Conservation (phyloP, 2,113 vertebrate species). For the Deroptyus accipitrinus region DNA sequence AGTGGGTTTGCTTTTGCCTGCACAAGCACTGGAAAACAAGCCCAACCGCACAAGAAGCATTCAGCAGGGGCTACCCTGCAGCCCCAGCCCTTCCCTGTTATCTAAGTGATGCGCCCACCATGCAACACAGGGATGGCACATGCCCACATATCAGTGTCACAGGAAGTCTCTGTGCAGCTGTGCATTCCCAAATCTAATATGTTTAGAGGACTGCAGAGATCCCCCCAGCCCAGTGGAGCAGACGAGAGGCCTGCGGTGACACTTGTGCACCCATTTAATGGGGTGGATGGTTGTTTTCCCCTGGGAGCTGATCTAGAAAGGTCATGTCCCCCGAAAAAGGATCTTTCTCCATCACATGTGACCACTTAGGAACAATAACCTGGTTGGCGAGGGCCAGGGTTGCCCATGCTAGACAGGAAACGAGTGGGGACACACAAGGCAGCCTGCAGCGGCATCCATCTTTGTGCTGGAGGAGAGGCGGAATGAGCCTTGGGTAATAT, state of each 20-base stretch:
- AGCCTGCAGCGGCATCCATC: background rate
- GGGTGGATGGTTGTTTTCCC: background rate
- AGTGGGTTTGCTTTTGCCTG: background rate
- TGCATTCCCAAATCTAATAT: background rate
- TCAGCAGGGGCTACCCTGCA: background rate
- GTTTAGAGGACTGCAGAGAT: background rate
- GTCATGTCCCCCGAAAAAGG: background rate
- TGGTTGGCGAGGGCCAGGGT: accelerated
- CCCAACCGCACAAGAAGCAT: background rate
- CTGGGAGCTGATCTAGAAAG: background rate
- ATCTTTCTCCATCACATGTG: background rate
- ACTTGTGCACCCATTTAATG: accelerated
- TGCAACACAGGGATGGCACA: background rate
- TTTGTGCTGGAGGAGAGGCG: background rate
- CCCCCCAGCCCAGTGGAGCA: accelerated
- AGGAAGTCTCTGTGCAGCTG: background rate
- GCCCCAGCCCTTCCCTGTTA: accelerated
- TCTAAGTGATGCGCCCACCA: accelerated
- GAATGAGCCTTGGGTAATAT: background rate
- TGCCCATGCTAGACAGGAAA: background rate
- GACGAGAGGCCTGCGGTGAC: accelerated
- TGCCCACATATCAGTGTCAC: accelerated
- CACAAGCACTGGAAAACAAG: background rate
- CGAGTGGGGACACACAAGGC: accelerated
- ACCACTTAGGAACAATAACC: background rate